Evolutionary conservation across 2,888 invertebrate genomes (phyloP).

Genomic region (Idaea straminata): DNA sequence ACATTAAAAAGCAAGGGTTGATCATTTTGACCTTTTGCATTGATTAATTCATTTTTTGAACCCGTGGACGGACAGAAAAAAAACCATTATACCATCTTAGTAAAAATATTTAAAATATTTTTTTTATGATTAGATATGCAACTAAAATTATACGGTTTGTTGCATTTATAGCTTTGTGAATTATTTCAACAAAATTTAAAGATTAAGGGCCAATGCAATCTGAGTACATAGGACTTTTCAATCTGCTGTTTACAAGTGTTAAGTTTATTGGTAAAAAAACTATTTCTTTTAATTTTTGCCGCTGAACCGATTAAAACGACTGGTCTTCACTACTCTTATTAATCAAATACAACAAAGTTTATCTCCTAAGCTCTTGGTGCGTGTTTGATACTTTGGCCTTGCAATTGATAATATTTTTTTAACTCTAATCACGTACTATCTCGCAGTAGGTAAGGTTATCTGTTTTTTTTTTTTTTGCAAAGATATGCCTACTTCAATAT

Average conservation of each 20-base stretch:
- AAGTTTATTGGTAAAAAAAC: no score
- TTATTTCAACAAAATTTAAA: no score
- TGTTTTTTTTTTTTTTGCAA: conserved; percentile 23
- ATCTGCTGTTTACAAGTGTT: no score
- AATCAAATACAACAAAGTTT: conserved; percentile 4
- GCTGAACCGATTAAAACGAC: no score
- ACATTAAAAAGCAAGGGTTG: neutral
- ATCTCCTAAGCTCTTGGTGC: conserved; percentile 17
- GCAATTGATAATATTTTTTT: conserved; percentile 32
- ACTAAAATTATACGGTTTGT: no score
- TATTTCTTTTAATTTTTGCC: no score
- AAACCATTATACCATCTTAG: neutral
- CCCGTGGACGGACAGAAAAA: neutral
- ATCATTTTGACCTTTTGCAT: neutral
- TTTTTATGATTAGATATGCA: neutral
- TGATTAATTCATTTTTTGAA: neutral
- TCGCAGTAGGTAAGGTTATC: conserved; percentile 31
- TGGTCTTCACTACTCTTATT: no score
- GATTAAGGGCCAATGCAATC: no score
- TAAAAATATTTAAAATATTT: no score
- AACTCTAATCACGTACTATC: conserved; percentile 37
- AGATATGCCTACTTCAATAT: conserved; percentile 14
- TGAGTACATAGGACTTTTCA: no score
- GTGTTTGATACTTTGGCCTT: conserved; percentile 21
- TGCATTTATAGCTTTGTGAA: no score